phyloP scores from a whole-genome alignment of 1,140 invertebrate genomes.

The Listronotus oregonensis region DNA sequence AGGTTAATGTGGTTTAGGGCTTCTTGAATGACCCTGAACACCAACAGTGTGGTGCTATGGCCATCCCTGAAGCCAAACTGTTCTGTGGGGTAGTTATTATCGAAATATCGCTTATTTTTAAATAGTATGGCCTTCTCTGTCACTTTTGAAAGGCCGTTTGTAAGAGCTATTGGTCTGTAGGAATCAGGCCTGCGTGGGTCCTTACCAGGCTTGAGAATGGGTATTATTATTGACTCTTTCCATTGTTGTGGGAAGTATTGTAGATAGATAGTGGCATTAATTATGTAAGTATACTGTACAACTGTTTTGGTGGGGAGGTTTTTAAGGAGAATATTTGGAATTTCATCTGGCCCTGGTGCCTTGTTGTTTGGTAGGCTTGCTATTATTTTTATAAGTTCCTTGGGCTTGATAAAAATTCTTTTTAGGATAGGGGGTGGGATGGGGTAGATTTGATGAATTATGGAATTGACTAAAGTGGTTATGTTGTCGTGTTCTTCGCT shows the following conservation, averaged over 20 bases:
- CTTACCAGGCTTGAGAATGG: constrained; percentile 51
- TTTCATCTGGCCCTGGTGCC: constrained; percentile 49
- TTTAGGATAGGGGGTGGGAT: too few relatives aligned
- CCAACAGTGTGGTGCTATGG: constrained; percentile 16
- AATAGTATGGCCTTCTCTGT: constrained; percentile 46
- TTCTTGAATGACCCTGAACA: constrained; percentile 25
- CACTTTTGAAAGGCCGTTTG: constrained; percentile 47
- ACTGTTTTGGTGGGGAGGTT: constrained; percentile 39
- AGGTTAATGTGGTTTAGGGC: constrained; percentile 13
- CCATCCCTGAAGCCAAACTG: constrained; percentile 49
- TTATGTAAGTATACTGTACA: constrained; percentile 37
- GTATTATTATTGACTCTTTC: constrained; percentile 48
- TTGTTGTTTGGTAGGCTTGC: constrained; percentile 27
- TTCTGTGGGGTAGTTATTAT: constrained; percentile 8
- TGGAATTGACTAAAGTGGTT: too few relatives aligned
- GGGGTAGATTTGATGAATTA: too few relatives aligned
- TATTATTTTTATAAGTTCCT: background rate
- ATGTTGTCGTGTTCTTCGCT: too few relatives aligned
- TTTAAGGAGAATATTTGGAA: constrained; percentile 42
- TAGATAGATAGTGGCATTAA: constrained; percentile 43
- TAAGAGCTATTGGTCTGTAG: constrained; percentile 52
- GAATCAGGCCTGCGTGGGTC: constrained; percentile 31
- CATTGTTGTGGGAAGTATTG: constrained; percentile 48
- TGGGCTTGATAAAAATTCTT: background rate
- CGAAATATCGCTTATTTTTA: background rate